These are phyloP conservation scores for Polylopha cassiicola DNA, from an alignment of 2,888 invertebrate genomes.

Conservation along the genomic window DNA sequence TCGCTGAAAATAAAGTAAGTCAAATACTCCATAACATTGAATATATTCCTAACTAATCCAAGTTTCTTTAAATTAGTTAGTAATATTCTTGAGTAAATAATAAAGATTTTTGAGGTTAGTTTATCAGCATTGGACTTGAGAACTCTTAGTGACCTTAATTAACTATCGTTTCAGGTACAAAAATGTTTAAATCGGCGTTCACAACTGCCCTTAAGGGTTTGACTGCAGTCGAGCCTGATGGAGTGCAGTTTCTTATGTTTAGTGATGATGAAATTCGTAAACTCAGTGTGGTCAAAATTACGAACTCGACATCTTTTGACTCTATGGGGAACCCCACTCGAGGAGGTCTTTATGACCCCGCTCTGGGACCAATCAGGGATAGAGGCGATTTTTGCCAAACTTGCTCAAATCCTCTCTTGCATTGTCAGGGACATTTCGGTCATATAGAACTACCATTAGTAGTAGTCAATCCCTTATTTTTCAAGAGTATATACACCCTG, in stretches of 20 bases:
- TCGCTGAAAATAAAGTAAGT: too few species aligned
- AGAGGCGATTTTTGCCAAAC: conserved; percentile 86
- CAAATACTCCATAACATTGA: too few species aligned
- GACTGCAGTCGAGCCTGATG: conserved; percentile 59
- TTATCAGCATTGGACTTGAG: neutral
- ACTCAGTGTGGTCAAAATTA: conserved; percentile 88
- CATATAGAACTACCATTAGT: conserved; percentile 93
- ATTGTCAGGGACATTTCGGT: conserved; percentile 96
- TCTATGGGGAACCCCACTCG: conserved; percentile 86
- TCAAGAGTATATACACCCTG: conserved; percentile 82
- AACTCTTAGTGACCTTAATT: neutral
- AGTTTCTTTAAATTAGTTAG: too few species aligned
- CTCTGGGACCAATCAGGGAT: conserved; percentile 83
- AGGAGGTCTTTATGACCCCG: conserved; percentile 94
- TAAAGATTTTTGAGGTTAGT: too few species aligned
- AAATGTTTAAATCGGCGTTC: conserved; percentile 51
- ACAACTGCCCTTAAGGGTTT: conserved; percentile 46
- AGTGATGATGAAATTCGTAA: conserved; percentile 85
- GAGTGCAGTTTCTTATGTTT: conserved; percentile 83
- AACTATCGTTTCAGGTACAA: too few species aligned
- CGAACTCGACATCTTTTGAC: conserved; percentile 88
- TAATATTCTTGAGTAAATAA: too few species aligned
- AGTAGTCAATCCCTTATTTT: conserved; percentile 93
- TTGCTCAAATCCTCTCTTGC: conserved; percentile 80
- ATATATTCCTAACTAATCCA: neutral